phyloP scores from a whole-genome alignment of 1,140 invertebrate genomes.

The Papilio xuthus region DNA sequence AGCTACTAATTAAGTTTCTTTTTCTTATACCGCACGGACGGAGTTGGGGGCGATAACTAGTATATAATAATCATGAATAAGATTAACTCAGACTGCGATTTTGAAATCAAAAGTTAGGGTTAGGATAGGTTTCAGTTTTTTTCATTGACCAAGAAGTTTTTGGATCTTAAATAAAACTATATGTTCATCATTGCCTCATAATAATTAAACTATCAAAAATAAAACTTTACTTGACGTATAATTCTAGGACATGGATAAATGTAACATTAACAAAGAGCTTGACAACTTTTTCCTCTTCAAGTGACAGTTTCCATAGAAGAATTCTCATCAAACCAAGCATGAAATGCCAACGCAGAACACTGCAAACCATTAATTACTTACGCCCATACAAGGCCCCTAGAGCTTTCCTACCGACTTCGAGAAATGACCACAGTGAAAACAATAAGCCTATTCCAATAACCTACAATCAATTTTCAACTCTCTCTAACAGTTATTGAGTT shows the following conservation, averaged over 20 bases:
- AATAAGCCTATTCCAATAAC: conserved; percentile 43
- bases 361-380: conserved; percentile 74
- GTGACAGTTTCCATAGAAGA: conserved; percentile 73
- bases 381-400: conserved; percentile 69
- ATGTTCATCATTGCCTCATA: neutral
- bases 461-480: conserved; percentile 45
- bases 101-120: too few species aligned
- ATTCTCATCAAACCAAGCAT: conserved; percentile 74
- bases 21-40: too few species aligned
- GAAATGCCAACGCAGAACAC: conserved; percentile 68
- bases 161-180: too few species aligned
- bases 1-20: too few species aligned
- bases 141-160: too few species aligned
- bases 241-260: conserved; percentile 36
- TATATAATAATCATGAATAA: too few species aligned
- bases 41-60: too few species aligned
- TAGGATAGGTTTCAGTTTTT: too few species aligned
- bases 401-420: conserved; percentile 61
- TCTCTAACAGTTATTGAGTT: conserved; percentile 29
- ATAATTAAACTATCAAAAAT: neutral
- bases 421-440: conserved; percentile 63
- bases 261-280: conserved; percentile 65
- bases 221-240: neutral
- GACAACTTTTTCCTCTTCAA: conserved; percentile 75
- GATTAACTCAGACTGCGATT: too few species aligned